Evolutionary conservation across 2,113 vertebrate genomes (phyloP).

Genomic region (Phoxinus phoxinus): DNA sequence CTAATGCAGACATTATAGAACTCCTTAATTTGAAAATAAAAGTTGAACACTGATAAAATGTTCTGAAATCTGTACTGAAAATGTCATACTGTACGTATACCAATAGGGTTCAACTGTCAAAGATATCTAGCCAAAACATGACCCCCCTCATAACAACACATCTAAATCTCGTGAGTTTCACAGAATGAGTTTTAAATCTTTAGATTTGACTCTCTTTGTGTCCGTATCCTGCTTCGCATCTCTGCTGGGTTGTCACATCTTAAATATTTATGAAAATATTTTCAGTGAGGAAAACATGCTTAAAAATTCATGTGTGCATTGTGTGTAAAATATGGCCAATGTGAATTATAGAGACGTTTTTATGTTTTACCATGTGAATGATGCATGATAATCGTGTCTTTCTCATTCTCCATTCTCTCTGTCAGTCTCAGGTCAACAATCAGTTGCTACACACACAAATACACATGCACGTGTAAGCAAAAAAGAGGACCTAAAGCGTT

Average conservation of each 20-base stretch:
- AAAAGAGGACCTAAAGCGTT: background rate
- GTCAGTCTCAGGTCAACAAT: background rate
- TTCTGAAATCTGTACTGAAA: background rate
- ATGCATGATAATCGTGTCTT: constrained; percentile 20
- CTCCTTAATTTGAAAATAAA: background rate
- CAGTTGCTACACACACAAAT: background rate
- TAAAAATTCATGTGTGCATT: constrained; percentile 31
- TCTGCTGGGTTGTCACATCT: background rate
- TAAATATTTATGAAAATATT: constrained; percentile 46
- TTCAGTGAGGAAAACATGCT: constrained; percentile 20
- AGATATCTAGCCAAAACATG: background rate
- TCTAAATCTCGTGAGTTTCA: background rate
- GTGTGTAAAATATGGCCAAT: constrained; percentile 21
- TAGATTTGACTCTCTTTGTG: background rate
- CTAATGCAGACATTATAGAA: background rate
- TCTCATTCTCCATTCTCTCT: background rate
- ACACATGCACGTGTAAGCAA: background rate
- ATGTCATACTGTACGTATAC: no score
- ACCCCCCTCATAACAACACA: background rate
- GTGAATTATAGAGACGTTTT: constrained; percentile 45
- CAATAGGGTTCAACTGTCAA: background rate
- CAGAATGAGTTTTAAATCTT: background rate
- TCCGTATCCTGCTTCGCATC: background rate
- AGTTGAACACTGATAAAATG: background rate
- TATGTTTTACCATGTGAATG: constrained; percentile 36